Evolutionary conservation across 2,113 vertebrate species (phyloP), one percentile per base, ranked within the genome.

Genomic region (Nannospalax galili): DNA sequence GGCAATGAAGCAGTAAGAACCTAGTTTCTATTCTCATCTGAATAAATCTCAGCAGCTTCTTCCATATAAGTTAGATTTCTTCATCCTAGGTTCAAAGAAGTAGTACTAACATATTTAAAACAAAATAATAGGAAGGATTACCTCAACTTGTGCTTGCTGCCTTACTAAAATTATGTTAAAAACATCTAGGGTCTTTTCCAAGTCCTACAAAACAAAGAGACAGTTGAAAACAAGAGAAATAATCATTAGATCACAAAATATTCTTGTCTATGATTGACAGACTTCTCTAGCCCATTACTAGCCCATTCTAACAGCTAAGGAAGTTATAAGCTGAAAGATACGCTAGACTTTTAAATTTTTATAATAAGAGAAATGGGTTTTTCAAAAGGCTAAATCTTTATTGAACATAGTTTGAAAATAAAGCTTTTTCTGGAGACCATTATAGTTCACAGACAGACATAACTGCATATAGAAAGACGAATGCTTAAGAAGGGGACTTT

Each of bases 111-210:
- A 84, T 37, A 19, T n/a, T 81, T 70, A 97, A 94, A 95, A 81
- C 64, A 73, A 90, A 87, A 92, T 35, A 22, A 85, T n/a, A 73
- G 6, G 97, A 79, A 96, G 92, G 77, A 84, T 97, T 98, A 99
- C 99, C 99, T 99, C 99, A 97, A 99, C 99, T 95, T 99, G 99
- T 19, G 99, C 99, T 97, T 99, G 99, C 65, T 99, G 99, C 45
- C 99, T 99, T 86, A 98, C 99, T 97, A 99, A 97, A 30, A 99
- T 97, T 94, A 99, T 99, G 97, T 99, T 99, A 97, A 99, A 99
- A 74, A 99, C 99, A 67, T 99, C 99, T 35, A 99, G 98, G 62
- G 97, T 92, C 90, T 98, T 99, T 98, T 99, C 99, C 84, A 99
- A 97, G 48, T 99, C 99, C 99, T 99, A 96, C 8, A 91, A 95